These are phyloP conservation scores for Percopsis omiscomaycus DNA, from an alignment of 2,797 vertebrate genomes.

Conservation along the genomic window DNA sequence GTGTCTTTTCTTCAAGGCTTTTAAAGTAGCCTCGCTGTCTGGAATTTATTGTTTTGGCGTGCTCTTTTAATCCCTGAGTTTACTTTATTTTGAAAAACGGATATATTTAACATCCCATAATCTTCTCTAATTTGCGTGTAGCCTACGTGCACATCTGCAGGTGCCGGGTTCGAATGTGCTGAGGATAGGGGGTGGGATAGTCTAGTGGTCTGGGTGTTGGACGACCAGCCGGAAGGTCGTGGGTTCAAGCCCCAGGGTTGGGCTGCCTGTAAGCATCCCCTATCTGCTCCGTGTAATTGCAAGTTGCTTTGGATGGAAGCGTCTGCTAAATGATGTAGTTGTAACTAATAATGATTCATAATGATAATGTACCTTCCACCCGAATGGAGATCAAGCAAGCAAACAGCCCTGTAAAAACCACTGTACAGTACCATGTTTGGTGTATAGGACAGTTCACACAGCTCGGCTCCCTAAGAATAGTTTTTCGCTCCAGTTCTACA, in stretches of 20 bases:
- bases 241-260: conserved; percentile 8
- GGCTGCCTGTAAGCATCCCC: conserved; percentile 44
- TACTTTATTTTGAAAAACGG: not conserved
- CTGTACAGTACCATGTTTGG: conserved; percentile 53
- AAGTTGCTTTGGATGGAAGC: too few relatives aligned
- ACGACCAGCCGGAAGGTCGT: too few relatives aligned
- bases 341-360: conserved; percentile 35
- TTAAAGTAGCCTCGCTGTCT: conserved; percentile 2
- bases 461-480: conserved; percentile 50
- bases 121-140: conserved; percentile 27
- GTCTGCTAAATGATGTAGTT: too few relatives aligned
- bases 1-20: not conserved
- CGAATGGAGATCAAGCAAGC: conserved; percentile 56
- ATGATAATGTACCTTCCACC: conserved; percentile 25
- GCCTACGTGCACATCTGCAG: too few relatives aligned
- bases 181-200: too few relatives aligned
- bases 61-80: not conserved
- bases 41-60: not conserved
- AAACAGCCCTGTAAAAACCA: conserved; percentile 45
- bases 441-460: conserved; percentile 44
- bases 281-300: too few relatives aligned
- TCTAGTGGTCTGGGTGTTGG: not conserved
- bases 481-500: not conserved
- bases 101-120: conserved; percentile 14
- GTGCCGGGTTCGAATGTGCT: too few relatives aligned